Conservation (phyloP, 2,113 vertebrate species). For the Rhinogobius similis region DNA sequence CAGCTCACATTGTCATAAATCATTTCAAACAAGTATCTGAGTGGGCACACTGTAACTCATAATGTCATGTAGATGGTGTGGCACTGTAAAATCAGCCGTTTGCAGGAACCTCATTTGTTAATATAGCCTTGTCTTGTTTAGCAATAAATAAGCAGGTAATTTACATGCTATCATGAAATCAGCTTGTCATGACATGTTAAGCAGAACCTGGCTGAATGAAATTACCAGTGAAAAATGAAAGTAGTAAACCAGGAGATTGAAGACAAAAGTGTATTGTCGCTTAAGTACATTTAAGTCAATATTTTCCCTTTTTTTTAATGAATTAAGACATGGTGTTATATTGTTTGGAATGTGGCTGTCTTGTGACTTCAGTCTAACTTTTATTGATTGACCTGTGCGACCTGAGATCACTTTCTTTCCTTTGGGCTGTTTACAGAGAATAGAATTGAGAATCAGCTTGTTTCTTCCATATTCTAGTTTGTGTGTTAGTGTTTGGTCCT, state of each 20-base stretch:
- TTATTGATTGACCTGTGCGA: not conserved
- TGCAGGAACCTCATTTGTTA: not conserved
- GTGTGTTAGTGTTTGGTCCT: too few species aligned
- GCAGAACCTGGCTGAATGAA: not conserved
- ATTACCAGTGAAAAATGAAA: not conserved
- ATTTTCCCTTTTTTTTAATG: not conserved
- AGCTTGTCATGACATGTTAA: not conserved
- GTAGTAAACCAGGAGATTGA: not conserved
- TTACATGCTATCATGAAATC: not conserved
- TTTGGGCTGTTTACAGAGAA: not conserved
- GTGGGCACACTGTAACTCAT: not conserved
- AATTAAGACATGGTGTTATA: not conserved
- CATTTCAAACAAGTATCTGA: not conserved
- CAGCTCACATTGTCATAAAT: not conserved
- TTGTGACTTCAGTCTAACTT: not conserved
- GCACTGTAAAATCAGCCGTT: not conserved
- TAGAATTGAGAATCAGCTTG: too few species aligned
- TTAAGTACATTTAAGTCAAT: not conserved
- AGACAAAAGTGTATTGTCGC: not conserved
- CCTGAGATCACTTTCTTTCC: not conserved
- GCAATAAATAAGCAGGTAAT: slow-evolving; percentile 5
- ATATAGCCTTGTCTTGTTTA: not conserved
- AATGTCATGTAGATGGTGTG: not conserved
- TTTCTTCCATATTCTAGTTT: too few species aligned
- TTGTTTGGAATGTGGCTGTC: not conserved